phyloP scores from a whole-genome alignment of 2,888 invertebrate species.

The Ochropleura leucogaster region DNA sequence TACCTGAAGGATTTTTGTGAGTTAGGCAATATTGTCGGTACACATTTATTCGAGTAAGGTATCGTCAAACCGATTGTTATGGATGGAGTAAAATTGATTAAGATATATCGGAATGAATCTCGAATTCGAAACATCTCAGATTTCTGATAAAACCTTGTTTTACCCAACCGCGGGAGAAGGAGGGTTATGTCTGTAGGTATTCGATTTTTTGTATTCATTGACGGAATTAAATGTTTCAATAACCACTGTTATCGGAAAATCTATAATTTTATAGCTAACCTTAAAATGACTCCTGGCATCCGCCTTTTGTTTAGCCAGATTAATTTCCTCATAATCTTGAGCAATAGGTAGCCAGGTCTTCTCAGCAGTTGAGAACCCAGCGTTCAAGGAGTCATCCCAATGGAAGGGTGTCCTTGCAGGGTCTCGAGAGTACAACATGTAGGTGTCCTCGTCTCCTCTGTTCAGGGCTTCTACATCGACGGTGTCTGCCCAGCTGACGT shows the following conservation, averaged over 20 bases:
- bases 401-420: slow-evolving; percentile 92
- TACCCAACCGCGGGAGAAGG: no score
- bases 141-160: not conserved
- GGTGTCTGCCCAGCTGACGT: slow-evolving; percentile 90
- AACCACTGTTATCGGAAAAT: not conserved
- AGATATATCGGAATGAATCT: not conserved
- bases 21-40: not conserved
- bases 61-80: not conserved
- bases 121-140: not conserved
- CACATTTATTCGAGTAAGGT: not conserved
- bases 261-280: slow-evolving; percentile 63
- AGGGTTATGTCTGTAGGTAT: no score
- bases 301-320: slow-evolving; percentile 89
- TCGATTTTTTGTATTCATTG: no score
- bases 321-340: slow-evolving; percentile 90
- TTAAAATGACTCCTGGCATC: slow-evolving; percentile 89
- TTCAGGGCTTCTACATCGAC: slow-evolving; percentile 90
- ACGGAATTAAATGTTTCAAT: not conserved
- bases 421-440: slow-evolving; percentile 89
- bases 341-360: slow-evolving; percentile 93
- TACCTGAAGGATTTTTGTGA: slow-evolving; percentile 74
- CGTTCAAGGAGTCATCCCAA: slow-evolving; percentile 90
- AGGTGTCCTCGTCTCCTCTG: slow-evolving; percentile 88
- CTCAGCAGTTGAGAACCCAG: slow-evolving; percentile 91
- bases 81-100: not conserved